Evolutionary conservation across 2,888 invertebrate genomes (phyloP).

Genomic region (Metallyticus violacea): DNA sequence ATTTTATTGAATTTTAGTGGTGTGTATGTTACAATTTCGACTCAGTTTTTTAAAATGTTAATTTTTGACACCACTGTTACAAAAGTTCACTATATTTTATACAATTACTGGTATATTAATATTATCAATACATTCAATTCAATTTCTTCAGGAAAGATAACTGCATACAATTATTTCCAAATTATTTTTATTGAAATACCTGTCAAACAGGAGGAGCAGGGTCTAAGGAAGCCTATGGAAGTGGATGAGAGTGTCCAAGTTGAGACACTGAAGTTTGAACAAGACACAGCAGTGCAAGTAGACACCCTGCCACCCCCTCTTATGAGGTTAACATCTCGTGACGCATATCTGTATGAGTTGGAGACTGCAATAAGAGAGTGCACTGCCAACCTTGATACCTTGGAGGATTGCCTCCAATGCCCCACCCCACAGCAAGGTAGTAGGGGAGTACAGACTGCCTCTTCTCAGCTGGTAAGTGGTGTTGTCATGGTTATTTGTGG

Average conservation of each 20-base stretch:
- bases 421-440: background rate
- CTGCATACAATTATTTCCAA: too few relatives aligned
- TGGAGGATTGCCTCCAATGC: slow-evolving; percentile 60
- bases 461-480: background rate
- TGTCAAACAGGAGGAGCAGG: background rate
- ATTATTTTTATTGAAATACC: too few relatives aligned
- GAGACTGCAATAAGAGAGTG: slow-evolving; percentile 71
- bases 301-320: slow-evolving; percentile 60
- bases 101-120: too few relatives aligned
- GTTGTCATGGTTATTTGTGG: too few relatives aligned
- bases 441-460: background rate
- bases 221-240: slow-evolving; percentile 34
- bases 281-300: slow-evolving; percentile 77
- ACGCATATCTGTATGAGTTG: slow-evolving; percentile 77
- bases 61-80: too few relatives aligned
- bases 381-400: slow-evolving; percentile 60
- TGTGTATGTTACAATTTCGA: too few relatives aligned
- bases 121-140: too few relatives aligned
- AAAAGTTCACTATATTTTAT: too few relatives aligned
- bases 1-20: too few relatives aligned
- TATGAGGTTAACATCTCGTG: slow-evolving; percentile 64
- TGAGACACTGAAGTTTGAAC: slow-evolving; percentile 71
- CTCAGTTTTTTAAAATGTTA: too few relatives aligned
- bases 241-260: slow-evolving; percentile 64
- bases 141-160: too few relatives aligned